Percentiles rank a stretch among this genome's conserved stretches.
These are phyloP conservation scores for Huso huso DNA, from an alignment of 2,797 vertebrate species.

Conservation along the genomic window DNA sequence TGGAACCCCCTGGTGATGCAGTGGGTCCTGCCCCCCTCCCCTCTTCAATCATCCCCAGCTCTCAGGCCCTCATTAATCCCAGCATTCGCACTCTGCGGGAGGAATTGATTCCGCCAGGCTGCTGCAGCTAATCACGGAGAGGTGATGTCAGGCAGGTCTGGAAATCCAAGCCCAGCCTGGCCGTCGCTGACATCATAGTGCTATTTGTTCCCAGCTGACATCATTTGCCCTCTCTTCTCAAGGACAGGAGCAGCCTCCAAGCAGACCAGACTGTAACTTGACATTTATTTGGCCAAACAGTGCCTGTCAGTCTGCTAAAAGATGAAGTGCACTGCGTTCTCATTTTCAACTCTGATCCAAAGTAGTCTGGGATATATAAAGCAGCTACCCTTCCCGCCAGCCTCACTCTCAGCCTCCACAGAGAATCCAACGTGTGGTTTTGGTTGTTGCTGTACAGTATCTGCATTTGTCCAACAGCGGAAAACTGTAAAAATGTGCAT, in stretches of 20 bases:
- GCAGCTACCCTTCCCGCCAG: conserved; percentile 32
- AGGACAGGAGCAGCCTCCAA: not conserved
- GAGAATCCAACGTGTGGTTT: conserved; percentile 37
- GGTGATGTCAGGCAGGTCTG: conserved; percentile 17
- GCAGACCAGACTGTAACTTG: not conserved
- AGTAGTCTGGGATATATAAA: conserved; percentile 18
- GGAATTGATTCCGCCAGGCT: conserved; percentile 15
- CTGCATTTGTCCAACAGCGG: too few relatives aligned
- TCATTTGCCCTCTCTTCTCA: conserved; percentile 23
- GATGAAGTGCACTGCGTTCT: conserved; percentile 13
- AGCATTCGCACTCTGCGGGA: not conserved
- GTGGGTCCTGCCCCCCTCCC: conserved; percentile 12
- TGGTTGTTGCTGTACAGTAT: conserved; percentile 39
- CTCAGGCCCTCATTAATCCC: conserved; percentile 12
- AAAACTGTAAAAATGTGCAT: too few relatives aligned
- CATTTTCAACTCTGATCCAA: conserved; percentile 29
- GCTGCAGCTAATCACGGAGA: conserved; percentile 9
- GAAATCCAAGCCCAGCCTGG: conserved; percentile 26
- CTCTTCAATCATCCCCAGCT: conserved; percentile 19
- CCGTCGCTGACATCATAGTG: conserved; percentile 25
- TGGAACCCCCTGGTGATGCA: conserved; percentile 19
- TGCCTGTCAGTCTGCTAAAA: not conserved
- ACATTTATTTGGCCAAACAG: not conserved
- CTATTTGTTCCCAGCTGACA: conserved; percentile 26
- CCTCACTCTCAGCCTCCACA: conserved; percentile 30